Percentiles rank a stretch among this genome's conserved stretches.
Conservation (phyloP, 2,113 vertebrate genomes). For the Cricetomys ansorgei region DNA sequence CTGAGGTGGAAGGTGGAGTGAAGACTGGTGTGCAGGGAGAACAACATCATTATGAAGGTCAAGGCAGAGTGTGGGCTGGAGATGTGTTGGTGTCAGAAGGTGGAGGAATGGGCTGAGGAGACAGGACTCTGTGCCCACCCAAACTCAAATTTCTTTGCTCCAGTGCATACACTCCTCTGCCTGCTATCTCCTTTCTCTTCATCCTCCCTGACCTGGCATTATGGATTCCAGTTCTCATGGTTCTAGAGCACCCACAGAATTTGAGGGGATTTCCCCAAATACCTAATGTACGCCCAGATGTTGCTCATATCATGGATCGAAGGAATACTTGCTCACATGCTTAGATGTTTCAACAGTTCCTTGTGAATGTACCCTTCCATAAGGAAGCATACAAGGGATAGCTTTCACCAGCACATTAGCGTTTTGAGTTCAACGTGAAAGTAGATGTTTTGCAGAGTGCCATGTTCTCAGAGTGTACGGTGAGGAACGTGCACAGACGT, state of each 20-base stretch:
- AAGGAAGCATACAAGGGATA: neutral
- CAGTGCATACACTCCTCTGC: rapidly evolving
- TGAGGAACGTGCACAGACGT: neutral
- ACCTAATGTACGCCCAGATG: neutral
- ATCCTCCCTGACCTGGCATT: neutral
- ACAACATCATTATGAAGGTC: neutral
- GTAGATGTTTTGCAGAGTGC: neutral
- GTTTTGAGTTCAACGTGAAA: neutral
- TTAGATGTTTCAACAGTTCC: neutral
- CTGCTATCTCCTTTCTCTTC: neutral
- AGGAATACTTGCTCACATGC: neutral
- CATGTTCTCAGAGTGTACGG: neutral
- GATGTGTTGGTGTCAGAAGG: neutral
- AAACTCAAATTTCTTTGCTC: neutral
- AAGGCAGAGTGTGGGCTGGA: neutral
- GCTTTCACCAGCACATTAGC: neutral
- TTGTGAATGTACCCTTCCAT: neutral
- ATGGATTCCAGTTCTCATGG: neutral
- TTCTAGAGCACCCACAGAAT: neutral
- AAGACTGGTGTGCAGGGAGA: neutral
- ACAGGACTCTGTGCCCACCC: neutral
- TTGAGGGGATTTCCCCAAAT: neutral
- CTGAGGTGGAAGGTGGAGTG: neutral
- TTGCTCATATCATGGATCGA: neutral
- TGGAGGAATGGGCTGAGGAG: neutral